phyloP scores from a whole-genome alignment of 2,113 vertebrate genomes.

The Channa argus region DNA sequence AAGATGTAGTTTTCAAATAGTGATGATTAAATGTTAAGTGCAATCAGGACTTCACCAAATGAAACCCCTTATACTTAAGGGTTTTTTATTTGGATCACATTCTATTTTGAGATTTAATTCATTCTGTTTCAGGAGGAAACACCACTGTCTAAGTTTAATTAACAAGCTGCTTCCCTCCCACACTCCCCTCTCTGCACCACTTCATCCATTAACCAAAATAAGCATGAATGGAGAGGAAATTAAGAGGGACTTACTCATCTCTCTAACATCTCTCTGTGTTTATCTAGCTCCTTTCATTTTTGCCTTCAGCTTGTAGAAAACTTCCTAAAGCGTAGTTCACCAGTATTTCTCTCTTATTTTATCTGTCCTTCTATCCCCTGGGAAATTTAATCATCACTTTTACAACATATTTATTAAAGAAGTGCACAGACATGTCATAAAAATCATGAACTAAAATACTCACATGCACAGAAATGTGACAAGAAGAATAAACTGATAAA shows the following conservation, averaged over 20 bases:
- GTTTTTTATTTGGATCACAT: slow-evolving; percentile 38
- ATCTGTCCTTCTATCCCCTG: background rate
- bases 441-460: background rate
- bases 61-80: slow-evolving; percentile 44
- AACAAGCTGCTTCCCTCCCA: slow-evolving; percentile 65
- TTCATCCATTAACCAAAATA: slow-evolving; percentile 50
- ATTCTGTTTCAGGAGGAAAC: slow-evolving; percentile 53
- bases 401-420: background rate
- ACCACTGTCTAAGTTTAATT: slow-evolving; percentile 66
- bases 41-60: slow-evolving; percentile 17
- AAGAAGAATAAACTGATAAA: too few species aligned
- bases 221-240: background rate
- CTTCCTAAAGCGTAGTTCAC: background rate
- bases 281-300: slow-evolving; percentile 7
- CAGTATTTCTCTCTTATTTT: background rate
- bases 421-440: background rate
- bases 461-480: background rate
- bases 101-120: slow-evolving; percentile 66
- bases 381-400: background rate
- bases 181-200: slow-evolving; percentile 26
- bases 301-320: slow-evolving; percentile 18
- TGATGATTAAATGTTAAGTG: slow-evolving; percentile 41
- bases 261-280: background rate
- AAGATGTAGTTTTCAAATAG: background rate
- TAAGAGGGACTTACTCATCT: slow-evolving; percentile 13